Evolutionary conservation across 2,888 invertebrate species (phyloP).

Genomic region (Rugalucina vietnamica): DNA sequence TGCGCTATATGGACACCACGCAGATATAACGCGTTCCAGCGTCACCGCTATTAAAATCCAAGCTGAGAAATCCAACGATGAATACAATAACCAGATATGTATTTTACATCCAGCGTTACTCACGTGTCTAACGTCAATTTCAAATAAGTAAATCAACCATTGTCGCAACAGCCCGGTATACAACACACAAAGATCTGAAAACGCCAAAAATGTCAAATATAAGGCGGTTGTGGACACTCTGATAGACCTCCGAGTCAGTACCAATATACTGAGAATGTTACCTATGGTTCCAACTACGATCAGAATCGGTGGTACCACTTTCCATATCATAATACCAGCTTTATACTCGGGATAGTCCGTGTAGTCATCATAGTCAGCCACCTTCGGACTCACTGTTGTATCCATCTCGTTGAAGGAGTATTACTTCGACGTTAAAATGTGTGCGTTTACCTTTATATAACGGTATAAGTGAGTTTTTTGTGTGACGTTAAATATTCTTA

Average conservation of each 20-base stretch:
- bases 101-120: conserved; percentile 65
- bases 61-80: conserved; percentile 72
- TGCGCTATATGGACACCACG: conserved; percentile 72
- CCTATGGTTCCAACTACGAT: conserved; percentile 76
- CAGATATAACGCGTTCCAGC: conserved; percentile 73
- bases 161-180: conserved; percentile 76
- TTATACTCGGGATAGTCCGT: conserved; percentile 47
- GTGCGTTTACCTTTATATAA: too few species aligned
- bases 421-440: too few species aligned
- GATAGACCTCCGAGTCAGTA: conserved; percentile 66
- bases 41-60: conserved; percentile 80
- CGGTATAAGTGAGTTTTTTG: too few species aligned
- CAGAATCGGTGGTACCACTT: conserved; percentile 69
- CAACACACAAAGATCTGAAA: conserved; percentile 71
- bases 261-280: conserved; percentile 71
- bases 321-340: conserved; percentile 63
- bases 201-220: conserved; percentile 71
- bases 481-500: too few species aligned
- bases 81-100: conserved; percentile 73
- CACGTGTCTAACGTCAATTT: conserved; percentile 64
- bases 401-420: too few species aligned
- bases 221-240: conserved; percentile 68
- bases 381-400: not conserved
- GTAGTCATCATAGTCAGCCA: conserved; percentile 16
- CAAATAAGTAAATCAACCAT: conserved; percentile 59